Percentiles rank a stretch among this genome's conserved stretches.
These are phyloP conservation scores for Centruroides vittatus DNA, from an alignment of 1,140 invertebrate species.

Conservation along the genomic window DNA sequence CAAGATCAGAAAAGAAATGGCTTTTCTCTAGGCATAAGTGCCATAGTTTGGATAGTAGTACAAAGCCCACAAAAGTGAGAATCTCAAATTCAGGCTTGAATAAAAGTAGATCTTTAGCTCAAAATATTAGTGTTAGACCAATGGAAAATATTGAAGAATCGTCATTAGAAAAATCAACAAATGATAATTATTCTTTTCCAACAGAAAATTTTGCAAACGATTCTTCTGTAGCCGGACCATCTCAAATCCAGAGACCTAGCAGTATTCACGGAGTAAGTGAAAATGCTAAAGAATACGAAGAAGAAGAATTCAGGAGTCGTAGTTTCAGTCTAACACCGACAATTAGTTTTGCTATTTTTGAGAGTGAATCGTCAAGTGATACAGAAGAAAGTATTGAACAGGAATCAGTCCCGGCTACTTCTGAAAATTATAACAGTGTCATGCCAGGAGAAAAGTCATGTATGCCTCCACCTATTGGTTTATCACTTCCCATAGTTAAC, in stretches of 20 bases:
- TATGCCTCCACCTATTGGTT: slow-evolving; percentile 7
- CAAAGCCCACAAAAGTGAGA: too few species aligned
- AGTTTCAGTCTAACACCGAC: slow-evolving; percentile 12
- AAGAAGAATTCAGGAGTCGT: slow-evolving; percentile 4
- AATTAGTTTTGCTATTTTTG: slow-evolving; percentile 12
- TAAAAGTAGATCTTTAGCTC: too few species aligned
- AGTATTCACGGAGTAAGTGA: slow-evolving; percentile 5
- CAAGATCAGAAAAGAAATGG: too few species aligned
- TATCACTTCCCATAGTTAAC: slow-evolving; percentile 1
- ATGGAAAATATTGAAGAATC: too few species aligned
- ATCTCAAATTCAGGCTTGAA: too few species aligned
- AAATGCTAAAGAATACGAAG: slow-evolving; percentile 1
- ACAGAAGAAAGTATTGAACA: slow-evolving; percentile 1
- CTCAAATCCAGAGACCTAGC: slow-evolving; percentile 7
- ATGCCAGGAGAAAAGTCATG: slow-evolving; percentile 1
- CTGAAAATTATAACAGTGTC: neutral
- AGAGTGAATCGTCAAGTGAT: slow-evolving; percentile 10
- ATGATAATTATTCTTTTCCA: too few species aligned
- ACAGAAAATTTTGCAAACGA: neutral
- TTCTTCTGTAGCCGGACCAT: slow-evolving; percentile 7
- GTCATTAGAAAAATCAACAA: too few species aligned
- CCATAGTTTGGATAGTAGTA: too few species aligned
- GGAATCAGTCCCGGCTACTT: too few species aligned
- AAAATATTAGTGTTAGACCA: too few species aligned
- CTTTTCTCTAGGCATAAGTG: too few species aligned